A percentile compares a stretch with the other conserved stretches of the same genome.
phyloP scores from a whole-genome alignment of 2,888 invertebrate genomes.

The Cheilosia vernalis region DNA sequence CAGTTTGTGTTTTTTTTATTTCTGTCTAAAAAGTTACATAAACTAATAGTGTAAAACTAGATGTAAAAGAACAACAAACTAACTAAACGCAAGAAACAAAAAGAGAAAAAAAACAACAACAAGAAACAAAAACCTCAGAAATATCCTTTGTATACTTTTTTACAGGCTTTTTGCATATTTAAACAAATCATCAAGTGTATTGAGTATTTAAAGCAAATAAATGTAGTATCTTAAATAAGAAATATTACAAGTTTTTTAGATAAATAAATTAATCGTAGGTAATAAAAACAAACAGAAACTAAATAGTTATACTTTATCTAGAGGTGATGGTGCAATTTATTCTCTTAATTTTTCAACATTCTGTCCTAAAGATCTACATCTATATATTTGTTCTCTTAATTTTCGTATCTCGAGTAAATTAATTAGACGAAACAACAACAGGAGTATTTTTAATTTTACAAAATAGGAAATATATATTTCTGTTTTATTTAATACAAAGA shows the following conservation, averaged over 20 bases:
- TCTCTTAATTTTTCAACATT: slow-evolving; percentile 68
- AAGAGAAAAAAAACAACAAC: background rate
- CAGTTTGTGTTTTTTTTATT: slow-evolving; percentile 26
- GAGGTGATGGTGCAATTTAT: slow-evolving; percentile 77
- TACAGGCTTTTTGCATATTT: slow-evolving; percentile 74
- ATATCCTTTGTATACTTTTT: slow-evolving; percentile 75
- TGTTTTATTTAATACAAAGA: slow-evolving; percentile 21
- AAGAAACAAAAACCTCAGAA: slow-evolving; percentile 61
- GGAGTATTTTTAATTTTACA: slow-evolving; percentile 35
- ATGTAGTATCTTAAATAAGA: slow-evolving; percentile 22
- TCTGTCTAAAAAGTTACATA: slow-evolving; percentile 6
- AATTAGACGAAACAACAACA: slow-evolving; percentile 14
- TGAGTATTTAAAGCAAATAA: slow-evolving; percentile 40
- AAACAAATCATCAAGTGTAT: slow-evolving; percentile 41
- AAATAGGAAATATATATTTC: slow-evolving; percentile 2
- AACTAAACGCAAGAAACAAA: slow-evolving; percentile 20
- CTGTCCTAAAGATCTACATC: slow-evolving; percentile 63
- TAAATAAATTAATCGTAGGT: slow-evolving; percentile 69
- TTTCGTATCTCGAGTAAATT: slow-evolving; percentile 9
- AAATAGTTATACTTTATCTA: slow-evolving; percentile 62
- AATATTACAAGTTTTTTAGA: slow-evolving; percentile 54
- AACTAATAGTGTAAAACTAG: slow-evolving; percentile 38
- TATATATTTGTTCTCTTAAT: slow-evolving; percentile 16
- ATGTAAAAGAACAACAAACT: slow-evolving; percentile 23
- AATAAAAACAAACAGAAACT: slow-evolving; percentile 49